Evolutionary conservation across 2,113 vertebrate species (phyloP).

Genomic region (Oreochromis niloticus): DNA sequence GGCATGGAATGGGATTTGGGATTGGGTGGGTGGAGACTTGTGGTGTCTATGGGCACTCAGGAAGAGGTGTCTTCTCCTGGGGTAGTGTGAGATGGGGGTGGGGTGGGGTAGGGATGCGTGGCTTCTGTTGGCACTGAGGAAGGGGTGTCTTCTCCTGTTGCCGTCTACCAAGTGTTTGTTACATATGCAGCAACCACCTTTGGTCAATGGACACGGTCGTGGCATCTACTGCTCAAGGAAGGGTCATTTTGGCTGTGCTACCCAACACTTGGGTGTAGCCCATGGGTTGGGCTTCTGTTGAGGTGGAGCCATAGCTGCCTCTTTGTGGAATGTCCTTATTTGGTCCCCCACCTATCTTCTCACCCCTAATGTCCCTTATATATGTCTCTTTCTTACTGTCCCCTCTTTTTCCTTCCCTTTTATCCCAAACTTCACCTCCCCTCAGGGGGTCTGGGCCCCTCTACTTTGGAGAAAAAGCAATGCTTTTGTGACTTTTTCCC

Average conservation of each 20-base stretch:
- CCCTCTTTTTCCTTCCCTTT: background rate
- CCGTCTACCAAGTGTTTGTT: conserved; percentile 41
- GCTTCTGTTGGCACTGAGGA: conserved; percentile 44
- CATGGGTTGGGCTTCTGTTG: conserved; percentile 42
- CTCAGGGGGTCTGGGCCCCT: background rate
- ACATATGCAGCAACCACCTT: conserved; percentile 35
- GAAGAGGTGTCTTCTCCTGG: conserved; percentile 41
- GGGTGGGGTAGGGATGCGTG: background rate
- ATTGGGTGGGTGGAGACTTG: background rate
- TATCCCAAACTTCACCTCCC: background rate
- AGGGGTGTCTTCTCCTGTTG: conserved; percentile 40
- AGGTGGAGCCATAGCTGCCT: conserved; percentile 71
- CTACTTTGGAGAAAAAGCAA: conserved; percentile 47
- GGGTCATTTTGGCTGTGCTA: conserved; percentile 25
- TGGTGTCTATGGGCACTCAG: conserved; percentile 39
- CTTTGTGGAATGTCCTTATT: conserved; percentile 64
- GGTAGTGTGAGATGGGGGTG: background rate
- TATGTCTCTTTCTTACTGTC: background rate
- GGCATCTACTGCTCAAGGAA: conserved; percentile 4
- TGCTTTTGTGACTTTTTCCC: conserved; percentile 47
- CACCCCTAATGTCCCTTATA: background rate
- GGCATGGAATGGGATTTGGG: background rate
- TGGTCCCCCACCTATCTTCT: conserved; percentile 12
- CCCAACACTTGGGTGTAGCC: conserved; percentile 56
- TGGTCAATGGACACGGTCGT: conserved; percentile 15